A percentile compares a stretch with the other conserved stretches of the same genome.
Conservation (phyloP, 2,113 vertebrate species). For the Clupea harengus region DNA sequence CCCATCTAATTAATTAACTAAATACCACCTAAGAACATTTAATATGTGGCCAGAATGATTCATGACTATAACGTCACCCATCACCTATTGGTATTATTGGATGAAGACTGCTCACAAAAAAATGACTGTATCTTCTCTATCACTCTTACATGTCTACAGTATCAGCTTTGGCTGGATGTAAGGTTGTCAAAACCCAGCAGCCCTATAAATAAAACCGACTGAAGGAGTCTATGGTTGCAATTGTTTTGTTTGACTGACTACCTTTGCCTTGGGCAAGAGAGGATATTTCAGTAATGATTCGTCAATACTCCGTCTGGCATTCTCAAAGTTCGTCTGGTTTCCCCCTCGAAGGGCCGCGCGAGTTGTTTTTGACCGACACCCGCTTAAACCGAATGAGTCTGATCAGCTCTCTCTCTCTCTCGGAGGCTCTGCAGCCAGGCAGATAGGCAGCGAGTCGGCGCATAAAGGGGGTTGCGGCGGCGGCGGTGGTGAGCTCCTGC, state of each 20-base stretch:
- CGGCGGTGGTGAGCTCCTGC: background rate
- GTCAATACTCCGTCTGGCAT: conserved; percentile 4
- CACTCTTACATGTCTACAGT: background rate
- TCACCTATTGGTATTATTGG: background rate
- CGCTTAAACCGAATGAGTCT: background rate
- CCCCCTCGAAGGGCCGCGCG: background rate
- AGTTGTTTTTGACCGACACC: background rate
- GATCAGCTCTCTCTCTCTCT: background rate
- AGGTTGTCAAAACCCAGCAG: background rate
- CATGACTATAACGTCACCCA: background rate
- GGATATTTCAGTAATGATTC: background rate
- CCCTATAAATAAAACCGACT: background rate
- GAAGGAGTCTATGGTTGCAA: background rate
- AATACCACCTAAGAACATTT: too few species aligned
- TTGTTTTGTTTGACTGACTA: background rate
- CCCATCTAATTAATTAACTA: too few species aligned
- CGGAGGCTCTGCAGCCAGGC: background rate
- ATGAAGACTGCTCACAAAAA: background rate
- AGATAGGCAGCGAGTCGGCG: background rate
- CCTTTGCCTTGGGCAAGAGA: conserved; percentile 8
- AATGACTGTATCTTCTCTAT: background rate
- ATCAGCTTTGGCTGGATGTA: background rate
- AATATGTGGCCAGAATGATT: background rate
- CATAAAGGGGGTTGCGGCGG: background rate
- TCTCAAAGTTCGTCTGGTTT: background rate